Conservation (phyloP, 2,797 vertebrate species). For the Pachyuromys duprasi region DNA sequence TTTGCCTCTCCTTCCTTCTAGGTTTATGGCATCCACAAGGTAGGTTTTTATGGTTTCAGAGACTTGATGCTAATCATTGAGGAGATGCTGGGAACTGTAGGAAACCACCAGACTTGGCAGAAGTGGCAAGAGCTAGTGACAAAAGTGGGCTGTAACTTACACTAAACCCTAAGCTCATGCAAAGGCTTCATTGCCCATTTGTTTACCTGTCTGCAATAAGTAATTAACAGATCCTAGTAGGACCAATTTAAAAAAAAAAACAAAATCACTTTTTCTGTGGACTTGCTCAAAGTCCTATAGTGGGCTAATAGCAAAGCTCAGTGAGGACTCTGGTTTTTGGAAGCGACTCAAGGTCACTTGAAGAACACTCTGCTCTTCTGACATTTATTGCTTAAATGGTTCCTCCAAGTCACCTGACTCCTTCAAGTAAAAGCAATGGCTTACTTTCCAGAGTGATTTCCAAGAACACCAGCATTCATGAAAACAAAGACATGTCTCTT, state of each 20-base stretch:
- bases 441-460: slow-evolving; percentile 9
- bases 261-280: background rate
- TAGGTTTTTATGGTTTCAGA: background rate
- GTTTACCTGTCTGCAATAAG: background rate
- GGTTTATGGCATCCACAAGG: background rate
- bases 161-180: background rate
- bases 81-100: background rate
- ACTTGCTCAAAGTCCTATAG: background rate
- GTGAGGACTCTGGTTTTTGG: background rate
- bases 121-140: background rate
- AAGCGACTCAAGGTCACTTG: slow-evolving; percentile 47
- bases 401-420: slow-evolving; percentile 7
- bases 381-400: background rate
- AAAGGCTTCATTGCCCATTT: background rate
- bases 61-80: background rate
- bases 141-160: background rate
- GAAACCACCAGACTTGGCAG: background rate
- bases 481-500: background rate
- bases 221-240: background rate
- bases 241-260: background rate
- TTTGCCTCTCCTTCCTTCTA: background rate
- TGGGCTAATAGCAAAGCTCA: background rate
- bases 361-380: background rate
- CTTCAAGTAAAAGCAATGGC: background rate
- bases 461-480: background rate